Base-by-base conservation (phyloP, 2,888 invertebrate genomes). In the Leucophenga maculata region DNA sequence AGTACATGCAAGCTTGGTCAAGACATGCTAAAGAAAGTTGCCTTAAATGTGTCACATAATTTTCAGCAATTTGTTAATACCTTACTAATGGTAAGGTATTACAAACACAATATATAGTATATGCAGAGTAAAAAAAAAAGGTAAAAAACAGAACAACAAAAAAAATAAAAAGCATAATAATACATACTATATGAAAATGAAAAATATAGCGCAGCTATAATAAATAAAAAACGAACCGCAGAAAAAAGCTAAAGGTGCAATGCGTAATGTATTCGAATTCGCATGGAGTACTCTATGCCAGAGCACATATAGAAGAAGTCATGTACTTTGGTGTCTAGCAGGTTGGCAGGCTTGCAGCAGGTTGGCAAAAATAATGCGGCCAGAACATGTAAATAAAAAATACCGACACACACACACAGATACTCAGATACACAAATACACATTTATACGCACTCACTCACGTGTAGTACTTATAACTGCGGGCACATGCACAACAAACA, bases 201-300 rank as follows among this genome's bases (percentile, higher is more conserved):
- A 64, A 64, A 48, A 64, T 64, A 39, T 64, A 64, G 26, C 48
- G 62, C 62, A 48, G 46, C 48, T 18, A 48, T 46, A 22, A 64
- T 64, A 64, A 64, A 64, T 64, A 64, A 46, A 64, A 31, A 57
- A 57, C 1, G 8, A n/a, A 62, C 59, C n/a, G 59, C 59, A 59
- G 59, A 26, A 31, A 50, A 50, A 50, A 50, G 26, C 18, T 46
- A 64, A 64, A 64, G 62, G 62, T 64, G 62, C 48, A 64, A 46
- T 64, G 62, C 62, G 62, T 64, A 64, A 64, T 64, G n/a, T 48
- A 64, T 64, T 44, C 46, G 62, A 64, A 64, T 50, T 50, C 14
- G 46, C 46, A n/a, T 4, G 16, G 50, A 50, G 50, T n/a, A 14
- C 11, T 16, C n/a, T 18, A 50, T 50, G 16, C 16, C 4, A 3